Conservation (phyloP, 2,113 vertebrate species). For the Perca schrenkii region DNA sequence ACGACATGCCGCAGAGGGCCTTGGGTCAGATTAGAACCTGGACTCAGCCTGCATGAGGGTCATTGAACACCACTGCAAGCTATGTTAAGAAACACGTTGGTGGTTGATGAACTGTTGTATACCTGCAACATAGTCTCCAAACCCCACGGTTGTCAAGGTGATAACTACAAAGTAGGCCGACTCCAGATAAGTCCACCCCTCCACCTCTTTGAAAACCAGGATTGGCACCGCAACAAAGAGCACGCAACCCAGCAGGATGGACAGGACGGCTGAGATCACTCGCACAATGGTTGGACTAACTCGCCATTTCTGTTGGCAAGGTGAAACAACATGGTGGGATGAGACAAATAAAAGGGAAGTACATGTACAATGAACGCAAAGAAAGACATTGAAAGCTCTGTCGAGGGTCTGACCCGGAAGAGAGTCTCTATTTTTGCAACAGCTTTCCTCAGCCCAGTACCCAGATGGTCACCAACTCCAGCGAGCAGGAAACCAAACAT, state of each 20-base stretch:
- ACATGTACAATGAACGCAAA: not conserved
- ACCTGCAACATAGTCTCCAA: slow-evolving; percentile 95
- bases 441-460: slow-evolving; percentile 88
- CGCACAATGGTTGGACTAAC: slow-evolving; percentile 89
- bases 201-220: slow-evolving; percentile 87
- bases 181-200: slow-evolving; percentile 88
- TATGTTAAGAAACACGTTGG: not conserved
- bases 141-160: slow-evolving; percentile 93
- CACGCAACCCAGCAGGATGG: slow-evolving; percentile 89
- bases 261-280: slow-evolving; percentile 89
- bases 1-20: too few species aligned
- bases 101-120: slow-evolving; percentile 11
- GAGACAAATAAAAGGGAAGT: not conserved
- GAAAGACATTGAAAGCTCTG: not conserved
- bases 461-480: slow-evolving; percentile 91
- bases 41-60: not conserved
- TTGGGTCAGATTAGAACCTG: too few species aligned
- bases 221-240: slow-evolving; percentile 90
- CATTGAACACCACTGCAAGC: not conserved
- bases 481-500: slow-evolving; percentile 91
- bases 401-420: slow-evolving; percentile 85
- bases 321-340: slow-evolving; percentile 20
- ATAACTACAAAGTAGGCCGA: slow-evolving; percentile 92
- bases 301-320: slow-evolving; percentile 87
- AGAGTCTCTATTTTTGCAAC: slow-evolving; percentile 90